Conservation (phyloP, 1,140 invertebrate genomes). For the Dendrolimus punctatus region DNA sequence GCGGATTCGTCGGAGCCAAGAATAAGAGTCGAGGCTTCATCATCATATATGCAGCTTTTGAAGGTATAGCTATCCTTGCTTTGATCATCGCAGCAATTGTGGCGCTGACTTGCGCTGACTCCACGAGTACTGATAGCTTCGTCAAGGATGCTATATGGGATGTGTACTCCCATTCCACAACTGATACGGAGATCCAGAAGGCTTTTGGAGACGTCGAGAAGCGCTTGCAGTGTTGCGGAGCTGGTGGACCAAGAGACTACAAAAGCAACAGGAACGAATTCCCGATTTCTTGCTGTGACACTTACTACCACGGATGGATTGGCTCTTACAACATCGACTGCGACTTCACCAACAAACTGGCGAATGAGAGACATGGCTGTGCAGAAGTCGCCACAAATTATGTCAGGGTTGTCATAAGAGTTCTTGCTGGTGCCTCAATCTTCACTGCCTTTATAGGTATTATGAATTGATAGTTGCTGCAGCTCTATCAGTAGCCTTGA, state of each 20-base stretch:
- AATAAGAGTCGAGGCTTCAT: conserved; percentile 35
- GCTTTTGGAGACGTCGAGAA: conserved; percentile 46
- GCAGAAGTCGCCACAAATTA: conserved; percentile 45
- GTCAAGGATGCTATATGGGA: conserved; percentile 59
- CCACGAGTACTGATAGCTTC: conserved; percentile 43
- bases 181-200: conserved; percentile 27
- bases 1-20: conserved; percentile 41
- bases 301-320: conserved; percentile 50
- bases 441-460: conserved; percentile 41
- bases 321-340: conserved; percentile 47
- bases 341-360: conserved; percentile 52
- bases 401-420: conserved; percentile 42
- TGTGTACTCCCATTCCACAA: conserved; percentile 44
- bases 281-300: conserved; percentile 51
- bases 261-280: conserved; percentile 51
- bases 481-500: conserved; percentile 27
- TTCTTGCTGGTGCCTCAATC: conserved; percentile 33
- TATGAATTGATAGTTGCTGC: conserved; percentile 30
- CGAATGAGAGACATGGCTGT: conserved; percentile 58
- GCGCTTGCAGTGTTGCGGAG: conserved; percentile 54
- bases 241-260: conserved; percentile 51
- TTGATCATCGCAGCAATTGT: conserved; percentile 35
- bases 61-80: conserved; percentile 25
- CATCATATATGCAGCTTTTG: conserved; percentile 27
- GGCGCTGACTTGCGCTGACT: conserved; percentile 43